Evolutionary conservation across 92 coral and sea anemone genomes (phyloP), one percentile per base, ranked within the genome.

Genomic region (Muricea muricata): DNA sequence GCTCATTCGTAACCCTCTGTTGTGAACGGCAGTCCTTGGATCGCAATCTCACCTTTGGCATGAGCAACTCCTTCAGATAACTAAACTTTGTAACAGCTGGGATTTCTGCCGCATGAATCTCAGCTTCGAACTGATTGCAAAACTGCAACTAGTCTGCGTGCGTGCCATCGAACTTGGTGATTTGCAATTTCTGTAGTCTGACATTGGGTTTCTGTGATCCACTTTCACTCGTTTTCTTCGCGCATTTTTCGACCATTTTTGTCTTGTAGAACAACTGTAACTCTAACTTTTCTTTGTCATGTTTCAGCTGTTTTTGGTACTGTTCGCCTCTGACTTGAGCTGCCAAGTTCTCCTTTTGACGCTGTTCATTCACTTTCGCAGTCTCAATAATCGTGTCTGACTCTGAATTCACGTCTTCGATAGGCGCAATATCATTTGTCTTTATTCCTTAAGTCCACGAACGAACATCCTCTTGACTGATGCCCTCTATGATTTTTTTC

Each of bases 61-160:
- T n/a, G n/a, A n/a, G n/a, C n/a, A n/a, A n/a, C n/a, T n/a, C n/a
- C n/a, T n/a, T n/a, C n/a, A n/a, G n/a, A n/a, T n/a, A n/a, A n/a
- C n/a, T n/a, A n/a, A n/a, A n/a, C n/a, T n/a, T n/a, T n/a, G n/a
- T n/a, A n/a, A n/a, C n/a, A n/a, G n/a, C n/a, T n/a, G n/a, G n/a
- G n/a, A n/a, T 74, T 45, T 74, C 63, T 47, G 41, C 46, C 11
- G 74, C 46, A 24, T 67, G 41, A 14, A 67, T 67, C 21, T 67
- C 74, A 14, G 87, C 75, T 56, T 87, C 82, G 48, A 80, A 86
- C 63, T 67, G 73, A 73, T 86, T 86, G 81, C 87, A 86, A 50
- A 69, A 78, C 25, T 65, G 20, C 52, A 86, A 47, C 91, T 83
- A 85, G 35, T 78, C 71, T 29, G 80, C 89, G 48, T 69, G 57